phyloP scores from a whole-genome alignment of 2,888 invertebrate species.

The Magallana nippona region DNA sequence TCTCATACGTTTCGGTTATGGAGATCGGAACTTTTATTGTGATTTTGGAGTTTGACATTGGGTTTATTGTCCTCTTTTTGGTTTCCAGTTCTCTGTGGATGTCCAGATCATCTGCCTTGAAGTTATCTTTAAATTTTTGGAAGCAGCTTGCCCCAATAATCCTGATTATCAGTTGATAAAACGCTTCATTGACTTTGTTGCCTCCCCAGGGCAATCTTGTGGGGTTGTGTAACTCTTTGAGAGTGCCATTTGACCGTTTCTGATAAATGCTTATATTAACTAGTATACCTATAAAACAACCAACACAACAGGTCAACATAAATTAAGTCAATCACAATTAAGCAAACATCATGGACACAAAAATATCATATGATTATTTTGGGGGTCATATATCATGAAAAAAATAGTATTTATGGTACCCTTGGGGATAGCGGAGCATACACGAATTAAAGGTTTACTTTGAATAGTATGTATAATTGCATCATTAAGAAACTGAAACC shows the following conservation, averaged over 20 bases:
- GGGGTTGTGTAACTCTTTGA: constrained; percentile 37
- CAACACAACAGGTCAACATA: not conserved
- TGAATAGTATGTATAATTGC: no score
- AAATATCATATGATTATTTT: no score
- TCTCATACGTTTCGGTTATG: constrained; percentile 30
- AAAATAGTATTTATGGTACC: no score
- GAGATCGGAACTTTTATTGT: constrained; percentile 25
- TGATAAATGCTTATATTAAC: constrained; percentile 50
- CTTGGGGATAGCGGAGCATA: no score
- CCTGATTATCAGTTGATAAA: constrained; percentile 33
- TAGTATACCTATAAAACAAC: constrained; percentile 38
- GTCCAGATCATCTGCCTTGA: constrained; percentile 36
- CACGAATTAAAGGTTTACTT: no score
- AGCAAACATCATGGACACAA: not conserved
- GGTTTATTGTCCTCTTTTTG: constrained; percentile 29
- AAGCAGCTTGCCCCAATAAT: constrained; percentile 40
- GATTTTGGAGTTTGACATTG: not conserved
- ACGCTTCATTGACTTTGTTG: constrained; percentile 39
- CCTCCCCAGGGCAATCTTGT: constrained; percentile 47
- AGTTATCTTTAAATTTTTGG: not conserved
- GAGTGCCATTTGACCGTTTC: constrained; percentile 3
- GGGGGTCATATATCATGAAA: no score
- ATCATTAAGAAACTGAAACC: no score
- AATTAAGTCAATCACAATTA: not conserved
- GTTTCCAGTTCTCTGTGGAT: constrained; percentile 46